Percentiles rank a stretch among this genome's conserved stretches.
Evolutionary conservation across 2,797 vertebrate species (phyloP).

Genomic region (Megalops cyprinoides): DNA sequence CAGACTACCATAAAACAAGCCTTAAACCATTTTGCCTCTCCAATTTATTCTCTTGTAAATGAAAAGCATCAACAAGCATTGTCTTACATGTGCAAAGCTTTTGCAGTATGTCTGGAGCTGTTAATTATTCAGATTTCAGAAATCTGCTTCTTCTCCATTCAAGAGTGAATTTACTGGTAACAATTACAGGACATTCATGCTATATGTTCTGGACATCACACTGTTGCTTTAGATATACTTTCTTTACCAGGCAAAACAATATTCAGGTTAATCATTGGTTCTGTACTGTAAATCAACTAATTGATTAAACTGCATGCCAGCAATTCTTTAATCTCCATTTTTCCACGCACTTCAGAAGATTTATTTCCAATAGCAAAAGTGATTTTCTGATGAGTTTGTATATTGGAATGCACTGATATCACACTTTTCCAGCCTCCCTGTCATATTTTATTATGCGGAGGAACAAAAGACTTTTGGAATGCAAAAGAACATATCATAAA

Average conservation of each 20-base stretch:
- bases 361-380: background rate
- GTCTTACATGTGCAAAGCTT: background rate
- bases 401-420: background rate
- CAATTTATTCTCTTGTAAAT: too few species aligned
- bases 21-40: too few species aligned
- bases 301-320: background rate
- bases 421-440: background rate
- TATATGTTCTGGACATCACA: background rate
- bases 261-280: too few species aligned
- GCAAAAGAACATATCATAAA: background rate
- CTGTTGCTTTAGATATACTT: background rate
- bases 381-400: background rate
- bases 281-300: background rate
- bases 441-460: background rate
- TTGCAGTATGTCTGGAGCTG: background rate
- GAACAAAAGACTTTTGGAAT: background rate
- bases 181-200: background rate
- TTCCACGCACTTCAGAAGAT: background rate
- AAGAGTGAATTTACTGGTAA: background rate
- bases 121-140: background rate
- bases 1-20: too few species aligned
- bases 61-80: too few species aligned
- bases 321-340: too few species aligned
- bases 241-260: too few species aligned
- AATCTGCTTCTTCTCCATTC: background rate